These are phyloP conservation scores for Lithobates sylvaticus DNA, from an alignment of 2,797 vertebrate genomes.

Conservation along the genomic window DNA sequence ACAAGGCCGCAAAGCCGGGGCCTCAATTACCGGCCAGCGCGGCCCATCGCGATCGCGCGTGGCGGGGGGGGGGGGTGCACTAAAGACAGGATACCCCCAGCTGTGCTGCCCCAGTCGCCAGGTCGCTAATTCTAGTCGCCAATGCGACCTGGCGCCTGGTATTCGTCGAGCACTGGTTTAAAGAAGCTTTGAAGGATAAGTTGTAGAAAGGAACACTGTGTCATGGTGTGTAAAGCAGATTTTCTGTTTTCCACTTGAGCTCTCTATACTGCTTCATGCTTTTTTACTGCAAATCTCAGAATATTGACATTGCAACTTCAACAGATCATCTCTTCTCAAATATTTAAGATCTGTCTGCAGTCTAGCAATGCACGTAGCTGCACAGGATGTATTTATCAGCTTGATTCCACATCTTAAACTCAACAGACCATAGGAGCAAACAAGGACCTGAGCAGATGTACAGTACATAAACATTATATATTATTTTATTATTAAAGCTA, in stretches of 20 bases:
- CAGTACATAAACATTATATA: not conserved
- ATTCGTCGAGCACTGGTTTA: no score
- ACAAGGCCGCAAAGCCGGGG: no score
- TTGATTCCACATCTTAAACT: not conserved
- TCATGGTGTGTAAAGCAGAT: slow-evolving; percentile 41
- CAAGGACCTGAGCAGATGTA: not conserved
- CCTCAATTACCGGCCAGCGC: no score
- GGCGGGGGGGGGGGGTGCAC: no score
- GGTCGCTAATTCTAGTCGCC: no score
- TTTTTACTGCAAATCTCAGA: slow-evolving; percentile 35
- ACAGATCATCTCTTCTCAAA: slow-evolving; percentile 27
- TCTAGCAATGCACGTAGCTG: not conserved
- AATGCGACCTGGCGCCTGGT: no score
- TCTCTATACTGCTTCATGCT: slow-evolving; percentile 40
- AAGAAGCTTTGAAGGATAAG: slow-evolving; percentile 39
- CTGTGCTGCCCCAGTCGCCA: no score
- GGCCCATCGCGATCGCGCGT: no score
- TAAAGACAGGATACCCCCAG: no score
- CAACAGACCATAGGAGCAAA: not conserved
- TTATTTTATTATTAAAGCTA: not conserved
- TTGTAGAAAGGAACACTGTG: slow-evolving; percentile 26
- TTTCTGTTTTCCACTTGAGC: slow-evolving; percentile 45
- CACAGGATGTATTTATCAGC: not conserved
- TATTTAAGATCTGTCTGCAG: slow-evolving; percentile 15
- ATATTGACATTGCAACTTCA: slow-evolving; percentile 19